A percentile compares a stretch with the other conserved stretches of the same genome.
phyloP scores from a whole-genome alignment of 2,797 vertebrate species.

The Spinibarbus caldwelli region DNA sequence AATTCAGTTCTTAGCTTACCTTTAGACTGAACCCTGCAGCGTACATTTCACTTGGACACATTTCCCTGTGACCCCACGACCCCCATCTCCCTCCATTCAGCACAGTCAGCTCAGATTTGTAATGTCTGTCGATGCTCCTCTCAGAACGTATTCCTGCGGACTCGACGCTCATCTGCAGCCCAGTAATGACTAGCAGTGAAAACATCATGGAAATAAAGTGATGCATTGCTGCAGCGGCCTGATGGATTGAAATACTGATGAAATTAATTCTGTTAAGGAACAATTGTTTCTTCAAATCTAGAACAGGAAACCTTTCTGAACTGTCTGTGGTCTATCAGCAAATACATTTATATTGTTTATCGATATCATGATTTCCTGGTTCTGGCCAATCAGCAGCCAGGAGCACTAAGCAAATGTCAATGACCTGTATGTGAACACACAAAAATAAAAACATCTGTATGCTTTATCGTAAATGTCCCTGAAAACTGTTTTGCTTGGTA shows the following conservation, averaged over 20 bases:
- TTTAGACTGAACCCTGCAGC: constrained; percentile 40
- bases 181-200: not conserved
- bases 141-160: not conserved
- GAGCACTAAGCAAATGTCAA: not conserved
- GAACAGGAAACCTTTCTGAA: too few species aligned
- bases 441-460: too few species aligned
- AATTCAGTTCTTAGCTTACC: not conserved
- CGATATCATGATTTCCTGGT: not conserved
- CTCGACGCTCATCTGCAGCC: not conserved
- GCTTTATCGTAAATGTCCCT: too few species aligned
- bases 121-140: constrained; percentile 1
- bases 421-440: too few species aligned
- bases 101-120: not conserved
- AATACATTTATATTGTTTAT: not conserved
- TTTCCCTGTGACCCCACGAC: constrained; percentile 25
- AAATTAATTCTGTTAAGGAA: not conserved
- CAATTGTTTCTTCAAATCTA: too few species aligned
- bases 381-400: not conserved
- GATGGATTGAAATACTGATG: not conserved
- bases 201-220: not conserved
- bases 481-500: too few species aligned
- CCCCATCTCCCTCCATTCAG: constrained; percentile 34
- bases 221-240: not conserved
- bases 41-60: constrained; percentile 23
- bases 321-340: not conserved